Percentiles rank a stretch among this genome's conserved stretches.
phyloP scores from a whole-genome alignment of 2,113 vertebrate genomes.

The Pheucticus melanocephalus region DNA sequence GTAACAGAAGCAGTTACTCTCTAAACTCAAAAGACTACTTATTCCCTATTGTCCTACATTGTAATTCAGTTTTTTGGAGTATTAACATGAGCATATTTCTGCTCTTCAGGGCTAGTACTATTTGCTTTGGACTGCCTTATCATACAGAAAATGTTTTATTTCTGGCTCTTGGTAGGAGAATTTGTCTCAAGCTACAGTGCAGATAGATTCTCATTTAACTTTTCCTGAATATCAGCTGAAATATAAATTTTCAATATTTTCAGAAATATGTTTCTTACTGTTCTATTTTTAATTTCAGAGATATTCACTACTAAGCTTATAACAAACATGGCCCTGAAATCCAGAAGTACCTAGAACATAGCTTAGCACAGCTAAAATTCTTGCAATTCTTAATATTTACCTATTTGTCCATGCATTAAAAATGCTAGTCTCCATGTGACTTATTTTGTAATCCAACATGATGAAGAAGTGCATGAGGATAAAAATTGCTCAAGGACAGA shows the following conservation, averaged over 20 bases:
- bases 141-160: background rate
- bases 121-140: background rate
- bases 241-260: conserved; percentile 10
- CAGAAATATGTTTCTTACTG: background rate
- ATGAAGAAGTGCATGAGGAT: background rate
- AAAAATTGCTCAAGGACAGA: background rate
- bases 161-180: background rate
- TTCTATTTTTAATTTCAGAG: background rate
- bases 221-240: background rate
- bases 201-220: background rate
- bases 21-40: background rate
- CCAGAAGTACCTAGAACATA: background rate
- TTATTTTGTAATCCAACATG: background rate
- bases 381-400: background rate
- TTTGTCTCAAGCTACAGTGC: background rate
- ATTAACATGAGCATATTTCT: background rate
- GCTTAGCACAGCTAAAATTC: background rate
- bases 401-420: background rate
- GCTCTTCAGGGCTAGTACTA: background rate
- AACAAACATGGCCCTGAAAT: background rate
- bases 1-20: background rate
- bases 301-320: background rate
- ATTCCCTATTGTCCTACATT: background rate
- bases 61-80: background rate
- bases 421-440: background rate